These are phyloP conservation scores for western clawed frog (Xenopus tropicalis) DNA, from an alignment of 2,113 vertebrate species.

Conservation along the genomic window DNA sequence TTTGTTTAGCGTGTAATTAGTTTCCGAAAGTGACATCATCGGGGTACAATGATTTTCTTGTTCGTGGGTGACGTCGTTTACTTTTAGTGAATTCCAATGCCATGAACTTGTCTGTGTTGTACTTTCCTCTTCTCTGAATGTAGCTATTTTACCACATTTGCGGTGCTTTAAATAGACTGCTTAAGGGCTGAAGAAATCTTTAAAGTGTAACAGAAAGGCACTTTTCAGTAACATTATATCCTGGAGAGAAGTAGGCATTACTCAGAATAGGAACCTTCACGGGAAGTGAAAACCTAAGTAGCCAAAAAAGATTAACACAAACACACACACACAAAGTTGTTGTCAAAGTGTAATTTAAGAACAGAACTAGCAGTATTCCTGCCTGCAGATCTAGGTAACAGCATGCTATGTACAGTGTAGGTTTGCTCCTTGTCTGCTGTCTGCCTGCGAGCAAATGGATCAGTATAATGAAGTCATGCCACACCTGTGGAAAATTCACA, in stretches of 20 bases:
- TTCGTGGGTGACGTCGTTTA: slow-evolving; percentile 24
- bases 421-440: slow-evolving; percentile 18
- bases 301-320: not conserved
- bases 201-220: slow-evolving; percentile 16
- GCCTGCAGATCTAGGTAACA: not conserved
- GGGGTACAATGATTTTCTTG: slow-evolving; percentile 34
- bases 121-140: slow-evolving; percentile 2
- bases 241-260: not conserved
- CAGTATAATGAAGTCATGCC: not conserved
- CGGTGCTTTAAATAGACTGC: slow-evolving; percentile 9
- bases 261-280: not conserved
- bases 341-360: not conserved
- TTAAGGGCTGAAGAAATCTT: slow-evolving; percentile 13
- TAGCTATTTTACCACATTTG: slow-evolving; percentile 13
- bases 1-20: slow-evolving; percentile 10
- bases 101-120: slow-evolving; percentile 16
- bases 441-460: not conserved
- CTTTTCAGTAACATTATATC: not conserved
- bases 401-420: slow-evolving; percentile 6
- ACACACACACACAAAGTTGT: not conserved
- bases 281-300: not conserved
- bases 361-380: not conserved
- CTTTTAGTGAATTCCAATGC: slow-evolving; percentile 30
- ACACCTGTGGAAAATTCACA: slow-evolving; percentile 22
- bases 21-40: slow-evolving; percentile 38